phyloP scores from a whole-genome alignment of 2,113 vertebrate genomes.

The Campylomormyrus numenius region DNA sequence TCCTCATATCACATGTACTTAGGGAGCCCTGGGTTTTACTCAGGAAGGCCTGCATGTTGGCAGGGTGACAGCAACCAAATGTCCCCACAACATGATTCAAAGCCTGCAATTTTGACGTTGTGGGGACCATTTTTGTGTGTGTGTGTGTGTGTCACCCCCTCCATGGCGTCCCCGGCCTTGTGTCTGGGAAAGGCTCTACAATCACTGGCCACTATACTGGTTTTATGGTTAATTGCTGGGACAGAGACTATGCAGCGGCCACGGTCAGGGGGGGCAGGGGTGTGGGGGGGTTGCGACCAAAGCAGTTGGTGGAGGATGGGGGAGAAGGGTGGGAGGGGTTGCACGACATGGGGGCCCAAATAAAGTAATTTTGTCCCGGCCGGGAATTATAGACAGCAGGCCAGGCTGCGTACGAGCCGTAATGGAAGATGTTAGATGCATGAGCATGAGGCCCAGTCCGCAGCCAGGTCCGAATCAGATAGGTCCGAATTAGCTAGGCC shows the following conservation, averaged over 20 bases:
- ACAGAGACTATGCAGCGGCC: no score
- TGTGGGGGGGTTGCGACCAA: background rate
- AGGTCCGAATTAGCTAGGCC: no score
- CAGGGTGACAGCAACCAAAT: no score
- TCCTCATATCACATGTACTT: background rate
- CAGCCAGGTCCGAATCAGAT: background rate
- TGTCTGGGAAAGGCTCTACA: background rate
- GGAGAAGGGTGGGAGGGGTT: background rate
- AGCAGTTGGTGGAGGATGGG: background rate
- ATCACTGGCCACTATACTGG: background rate
- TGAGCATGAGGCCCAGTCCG: background rate
- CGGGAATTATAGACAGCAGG: background rate
- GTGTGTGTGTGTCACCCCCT: background rate
- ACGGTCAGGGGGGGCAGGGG: no score
- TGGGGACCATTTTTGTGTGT: background rate
- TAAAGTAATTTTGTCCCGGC: background rate
- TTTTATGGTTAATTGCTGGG: background rate
- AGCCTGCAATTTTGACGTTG: no score
- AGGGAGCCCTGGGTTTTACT: no score
- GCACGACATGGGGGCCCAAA: background rate
- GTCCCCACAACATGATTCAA: no score
- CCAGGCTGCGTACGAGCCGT: background rate
- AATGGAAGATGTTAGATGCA: background rate
- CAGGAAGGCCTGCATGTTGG: no score
- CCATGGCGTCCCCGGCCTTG: background rate